Evolutionary conservation across 2,888 invertebrate species (phyloP).

Genomic region (Hirtodrosophila histrioides): DNA sequence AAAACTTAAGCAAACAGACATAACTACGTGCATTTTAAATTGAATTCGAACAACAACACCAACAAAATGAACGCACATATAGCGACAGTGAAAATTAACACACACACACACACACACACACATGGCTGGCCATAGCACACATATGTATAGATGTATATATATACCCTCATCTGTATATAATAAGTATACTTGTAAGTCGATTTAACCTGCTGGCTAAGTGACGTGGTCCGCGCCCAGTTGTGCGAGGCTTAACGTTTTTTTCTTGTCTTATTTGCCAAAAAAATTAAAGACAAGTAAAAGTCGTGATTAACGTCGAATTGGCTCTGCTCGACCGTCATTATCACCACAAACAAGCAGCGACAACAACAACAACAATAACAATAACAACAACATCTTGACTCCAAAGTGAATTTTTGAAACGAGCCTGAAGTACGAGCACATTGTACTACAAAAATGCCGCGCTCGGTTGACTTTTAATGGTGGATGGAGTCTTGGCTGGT

Average conservation of each 20-base stretch:
- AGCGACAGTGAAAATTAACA: constrained; percentile 75
- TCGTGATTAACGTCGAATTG: constrained; percentile 80
- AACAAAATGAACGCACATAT: constrained; percentile 43
- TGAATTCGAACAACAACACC: constrained; percentile 73
- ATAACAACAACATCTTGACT: constrained; percentile 30
- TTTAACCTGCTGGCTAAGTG: constrained; percentile 57
- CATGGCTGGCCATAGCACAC: constrained; percentile 14
- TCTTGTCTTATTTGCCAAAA: constrained; percentile 78
- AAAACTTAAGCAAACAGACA: constrained; percentile 82
- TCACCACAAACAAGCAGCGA: constrained; percentile 56
- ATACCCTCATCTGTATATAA: constrained; percentile 35
- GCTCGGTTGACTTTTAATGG: constrained; percentile 77
- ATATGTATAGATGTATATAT: constrained; percentile 20
- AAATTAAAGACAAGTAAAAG: constrained; percentile 82
- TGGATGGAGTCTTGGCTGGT: constrained; percentile 58
- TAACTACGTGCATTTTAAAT: constrained; percentile 80
- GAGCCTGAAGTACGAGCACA: constrained; percentile 45
- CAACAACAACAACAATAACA: constrained; percentile 25
- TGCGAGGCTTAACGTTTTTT: constrained; percentile 43
- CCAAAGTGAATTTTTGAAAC: constrained; percentile 44
- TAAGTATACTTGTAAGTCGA: constrained; percentile 49
- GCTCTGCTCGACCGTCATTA: constrained; percentile 71
- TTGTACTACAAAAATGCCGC: constrained; percentile 74
- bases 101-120: constrained; percentile 32
- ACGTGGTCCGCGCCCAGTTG: constrained; percentile 72